These are phyloP conservation scores for Abrostola tripartita DNA, from an alignment of 2,888 invertebrate genomes.

Conservation along the genomic window DNA sequence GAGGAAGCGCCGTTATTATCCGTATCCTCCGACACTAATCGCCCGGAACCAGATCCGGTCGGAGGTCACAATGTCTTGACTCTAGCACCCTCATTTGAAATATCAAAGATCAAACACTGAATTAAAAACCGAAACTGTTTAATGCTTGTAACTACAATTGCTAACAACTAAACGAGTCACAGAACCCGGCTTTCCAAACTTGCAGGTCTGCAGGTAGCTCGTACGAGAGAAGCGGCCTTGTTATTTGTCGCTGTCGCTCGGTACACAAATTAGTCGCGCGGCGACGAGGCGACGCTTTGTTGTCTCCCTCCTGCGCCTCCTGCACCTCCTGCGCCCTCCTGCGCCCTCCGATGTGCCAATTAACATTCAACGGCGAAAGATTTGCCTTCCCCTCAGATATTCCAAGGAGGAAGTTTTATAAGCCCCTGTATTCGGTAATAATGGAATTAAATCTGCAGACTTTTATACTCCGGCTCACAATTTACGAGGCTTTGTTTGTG, in stretches of 20 bases:
- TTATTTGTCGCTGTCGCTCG: slow-evolving; percentile 33
- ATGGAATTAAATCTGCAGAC: slow-evolving; percentile 36
- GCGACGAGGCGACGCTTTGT: slow-evolving; percentile 29
- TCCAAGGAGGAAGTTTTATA: slow-evolving; percentile 41
- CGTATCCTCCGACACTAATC: too few species aligned
- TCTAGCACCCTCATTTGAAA: too few species aligned
- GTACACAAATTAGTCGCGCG: slow-evolving; percentile 47
- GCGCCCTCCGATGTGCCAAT: slow-evolving; percentile 45
- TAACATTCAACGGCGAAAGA: slow-evolving; percentile 53
- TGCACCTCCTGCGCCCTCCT: background rate
- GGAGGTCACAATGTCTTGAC: too few species aligned
- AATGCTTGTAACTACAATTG: too few species aligned
- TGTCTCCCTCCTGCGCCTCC: background rate
- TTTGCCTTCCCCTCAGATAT: slow-evolving; percentile 51
- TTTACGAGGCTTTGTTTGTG: slow-evolving; percentile 17
- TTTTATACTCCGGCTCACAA: slow-evolving; percentile 10
- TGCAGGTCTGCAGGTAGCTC: background rate
- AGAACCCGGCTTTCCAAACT: background rate
- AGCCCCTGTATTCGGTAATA: slow-evolving; percentile 37
- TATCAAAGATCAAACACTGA: too few species aligned
- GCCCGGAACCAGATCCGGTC: too few species aligned
- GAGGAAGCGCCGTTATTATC: too few species aligned
- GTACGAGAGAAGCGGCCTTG: slow-evolving; percentile 17
- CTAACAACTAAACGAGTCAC: background rate
- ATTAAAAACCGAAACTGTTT: too few species aligned